Conservation (phyloP, 2,888 invertebrate genomes). For the Drosophila merina region DNA sequence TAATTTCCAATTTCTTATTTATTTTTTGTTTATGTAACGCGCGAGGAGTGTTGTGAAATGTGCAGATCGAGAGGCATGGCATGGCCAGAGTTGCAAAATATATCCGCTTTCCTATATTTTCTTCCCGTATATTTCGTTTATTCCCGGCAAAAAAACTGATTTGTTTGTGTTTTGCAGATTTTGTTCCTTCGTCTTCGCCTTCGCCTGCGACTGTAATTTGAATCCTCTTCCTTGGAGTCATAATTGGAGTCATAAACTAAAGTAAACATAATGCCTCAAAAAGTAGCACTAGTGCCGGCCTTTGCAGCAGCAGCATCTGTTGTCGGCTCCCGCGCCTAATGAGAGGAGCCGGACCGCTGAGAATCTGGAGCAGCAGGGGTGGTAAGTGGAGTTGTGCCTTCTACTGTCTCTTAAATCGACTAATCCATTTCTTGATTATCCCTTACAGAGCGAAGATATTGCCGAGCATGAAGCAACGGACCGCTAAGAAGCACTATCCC, state of each 20-base stretch:
- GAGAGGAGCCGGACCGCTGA: conserved; percentile 36
- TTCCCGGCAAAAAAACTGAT: conserved; percentile 2
- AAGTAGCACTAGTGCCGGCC: conserved; percentile 14
- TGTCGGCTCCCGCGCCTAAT: conserved; percentile 13
- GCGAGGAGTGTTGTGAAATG: conserved; percentile 40
- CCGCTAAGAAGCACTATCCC: conserved; percentile 43
- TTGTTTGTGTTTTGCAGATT: background rate
- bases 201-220: background rate
- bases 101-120: background rate
- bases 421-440: background rate
- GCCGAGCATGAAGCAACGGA: conserved; percentile 60
- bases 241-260: background rate
- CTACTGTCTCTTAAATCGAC: background rate
- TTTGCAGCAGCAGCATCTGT: conserved; percentile 20
- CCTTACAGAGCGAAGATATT: conserved; percentile 29
- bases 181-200: background rate
- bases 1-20: conserved; percentile 11
- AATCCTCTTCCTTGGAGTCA: no score
- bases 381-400: conserved; percentile 21
- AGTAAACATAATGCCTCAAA: conserved; percentile 17
- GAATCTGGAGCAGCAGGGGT: conserved; percentile 42
- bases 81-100: conserved; percentile 29
- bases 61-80: background rate
- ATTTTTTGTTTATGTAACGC: conserved; percentile 42
- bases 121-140: background rate